Percentiles rank a stretch among this genome's conserved stretches.
phyloP scores from a whole-genome alignment of 2,797 vertebrate genomes.

The Sebastes vulpes region DNA sequence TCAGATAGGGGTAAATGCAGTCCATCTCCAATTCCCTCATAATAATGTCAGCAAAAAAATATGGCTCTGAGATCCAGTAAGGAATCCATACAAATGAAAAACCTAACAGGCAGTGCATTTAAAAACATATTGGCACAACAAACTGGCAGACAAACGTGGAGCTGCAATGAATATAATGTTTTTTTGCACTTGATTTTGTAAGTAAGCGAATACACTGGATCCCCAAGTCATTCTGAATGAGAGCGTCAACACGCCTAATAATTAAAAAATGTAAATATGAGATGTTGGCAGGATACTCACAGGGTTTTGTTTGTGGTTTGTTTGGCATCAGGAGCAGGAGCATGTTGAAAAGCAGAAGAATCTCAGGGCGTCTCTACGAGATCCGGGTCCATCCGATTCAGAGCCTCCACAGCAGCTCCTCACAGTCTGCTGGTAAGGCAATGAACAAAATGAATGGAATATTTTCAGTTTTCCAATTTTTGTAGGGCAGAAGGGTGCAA shows the following conservation, averaged over 20 bases:
- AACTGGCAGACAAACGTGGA: not conserved
- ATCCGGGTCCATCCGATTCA: constrained; percentile 88
- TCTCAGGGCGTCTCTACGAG: constrained; percentile 93
- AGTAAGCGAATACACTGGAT: not conserved
- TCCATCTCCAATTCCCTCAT: not conserved
- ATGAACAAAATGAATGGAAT: not conserved
- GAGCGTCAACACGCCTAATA: not conserved
- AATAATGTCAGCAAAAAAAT: not conserved
- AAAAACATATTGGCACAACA: not conserved
- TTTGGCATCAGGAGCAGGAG: constrained; percentile 89
- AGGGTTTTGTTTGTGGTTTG: constrained; percentile 9
- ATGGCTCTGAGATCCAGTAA: not conserved
- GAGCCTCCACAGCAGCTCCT: constrained; percentile 75
- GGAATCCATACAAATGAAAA: not conserved
- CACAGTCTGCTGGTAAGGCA: constrained; percentile 83
- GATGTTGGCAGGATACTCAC: not conserved
- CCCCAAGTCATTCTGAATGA: not conserved
- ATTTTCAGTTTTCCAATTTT: not conserved
- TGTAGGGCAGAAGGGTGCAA: not conserved
- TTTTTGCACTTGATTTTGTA: not conserved
- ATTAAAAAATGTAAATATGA: not conserved
- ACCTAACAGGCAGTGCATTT: not conserved
- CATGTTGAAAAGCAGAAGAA: constrained; percentile 92
- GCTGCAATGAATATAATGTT: not conserved
- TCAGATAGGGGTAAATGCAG: not conserved